Base-by-base conservation (phyloP, 1,140 invertebrate species). In the Dreissena polymorpha region DNA sequence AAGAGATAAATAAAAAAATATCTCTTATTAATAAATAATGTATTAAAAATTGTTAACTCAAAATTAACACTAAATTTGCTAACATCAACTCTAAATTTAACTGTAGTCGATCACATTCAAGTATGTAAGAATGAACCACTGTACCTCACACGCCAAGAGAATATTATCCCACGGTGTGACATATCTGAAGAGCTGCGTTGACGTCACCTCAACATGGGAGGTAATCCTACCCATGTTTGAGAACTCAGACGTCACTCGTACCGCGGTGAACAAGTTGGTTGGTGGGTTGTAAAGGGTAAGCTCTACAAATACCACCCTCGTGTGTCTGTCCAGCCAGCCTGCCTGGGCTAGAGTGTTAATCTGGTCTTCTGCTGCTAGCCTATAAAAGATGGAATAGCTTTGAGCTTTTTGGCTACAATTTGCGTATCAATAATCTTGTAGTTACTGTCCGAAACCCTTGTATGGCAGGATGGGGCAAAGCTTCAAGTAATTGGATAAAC, bases 101-200 rank as follows among this genome's bases (percentile, higher is more conserved):
- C n/a, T n/a, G n/a, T n/a, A n/a, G n/a, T n/a, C n/a, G n/a, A n/a
- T n/a, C n/a, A n/a, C n/a, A n/a, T n/a, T n/a, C 2, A 39, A 8
- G 39, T 39, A 39, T 39, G 2, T 8, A 39, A 39, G 39, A 39
- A 39, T 39, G 39, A 39, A 39, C 39, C 39, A 39, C 39, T 39
- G 39, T 81, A 92, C 91, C 89, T 93, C 92, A 86, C 88, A 91
- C 25, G 88, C 89, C 39, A 93, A 79, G 0, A 92, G 71, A 64
- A 91, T 77, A 50, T 92, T 90, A 73, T 92, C 92, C 84, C 75
- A 84, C 0, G 65, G 25, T 6, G 87, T 86, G n/a, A 91, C 83
- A 80, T 93, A 93, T 51, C 87, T 86, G 86, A 90, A 93, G 18
- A 93, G 57, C 50, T 88, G 86, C 8, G 90, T 90, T 10, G 91